A percentile compares a stretch with the other conserved stretches of the same genome.
Conservation (phyloP, 2,888 invertebrate species). For the Tortricodes alternella region DNA sequence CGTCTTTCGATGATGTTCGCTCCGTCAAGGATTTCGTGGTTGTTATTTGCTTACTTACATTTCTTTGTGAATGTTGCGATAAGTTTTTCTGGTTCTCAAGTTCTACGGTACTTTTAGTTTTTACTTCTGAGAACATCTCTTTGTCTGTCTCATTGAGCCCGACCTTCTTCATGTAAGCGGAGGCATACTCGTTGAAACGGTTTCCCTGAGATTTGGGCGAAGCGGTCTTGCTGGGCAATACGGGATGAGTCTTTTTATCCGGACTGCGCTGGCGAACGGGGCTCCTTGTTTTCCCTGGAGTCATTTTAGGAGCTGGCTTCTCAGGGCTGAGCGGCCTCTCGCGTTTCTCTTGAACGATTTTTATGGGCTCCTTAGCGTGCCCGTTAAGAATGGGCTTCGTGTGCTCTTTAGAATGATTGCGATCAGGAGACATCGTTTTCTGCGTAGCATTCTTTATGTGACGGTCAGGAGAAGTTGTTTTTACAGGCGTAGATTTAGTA, state of each 20-base stretch:
- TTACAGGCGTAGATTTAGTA: slow-evolving; percentile 44
- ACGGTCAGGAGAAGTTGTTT: slow-evolving; percentile 53
- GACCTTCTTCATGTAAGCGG: slow-evolving; percentile 77
- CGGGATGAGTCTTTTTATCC: slow-evolving; percentile 64
- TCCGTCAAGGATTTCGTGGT: slow-evolving; percentile 52
- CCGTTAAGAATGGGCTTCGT: slow-evolving; percentile 50
- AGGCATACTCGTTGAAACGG: slow-evolving; percentile 73
- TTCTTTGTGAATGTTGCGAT: slow-evolving; percentile 19
- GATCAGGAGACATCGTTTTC: slow-evolving; percentile 36
- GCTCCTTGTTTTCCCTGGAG: slow-evolving; percentile 48
- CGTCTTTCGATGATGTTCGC: slow-evolving; percentile 59
- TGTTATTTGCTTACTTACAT: slow-evolving; percentile 49
- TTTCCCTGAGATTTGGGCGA: slow-evolving; percentile 63
- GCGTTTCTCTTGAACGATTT: slow-evolving; percentile 42
- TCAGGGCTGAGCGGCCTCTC: slow-evolving; percentile 59
- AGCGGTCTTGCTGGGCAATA: slow-evolving; percentile 60
- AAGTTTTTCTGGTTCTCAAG: slow-evolving; percentile 45
- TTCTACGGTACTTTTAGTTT: slow-evolving; percentile 48
- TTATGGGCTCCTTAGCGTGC: slow-evolving; percentile 50
- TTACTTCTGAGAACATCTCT: slow-evolving; percentile 50
- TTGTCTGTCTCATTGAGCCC: slow-evolving; percentile 66
- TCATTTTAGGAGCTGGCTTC: slow-evolving; percentile 49
- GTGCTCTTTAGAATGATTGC: slow-evolving; percentile 41
- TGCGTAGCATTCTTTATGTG: slow-evolving; percentile 44
- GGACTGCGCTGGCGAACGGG: slow-evolving; percentile 64